Evolutionary conservation across 2,888 invertebrate genomes (phyloP).

Genomic region (Macrophya alboannulata): DNA sequence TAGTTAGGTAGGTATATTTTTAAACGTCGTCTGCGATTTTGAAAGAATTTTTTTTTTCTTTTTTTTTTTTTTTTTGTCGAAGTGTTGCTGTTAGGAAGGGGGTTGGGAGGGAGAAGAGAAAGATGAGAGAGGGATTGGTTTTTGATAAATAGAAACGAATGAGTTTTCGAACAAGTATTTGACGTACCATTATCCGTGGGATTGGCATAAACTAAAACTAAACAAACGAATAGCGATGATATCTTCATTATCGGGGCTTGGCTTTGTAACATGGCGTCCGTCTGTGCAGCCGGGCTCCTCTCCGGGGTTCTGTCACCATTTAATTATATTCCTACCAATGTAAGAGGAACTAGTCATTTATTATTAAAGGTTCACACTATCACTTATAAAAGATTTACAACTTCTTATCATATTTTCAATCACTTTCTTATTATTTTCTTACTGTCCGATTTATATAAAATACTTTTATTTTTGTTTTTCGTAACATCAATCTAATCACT

Average conservation of each 20-base stretch:
- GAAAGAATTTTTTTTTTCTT: background rate
- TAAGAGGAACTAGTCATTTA: constrained; percentile 11
- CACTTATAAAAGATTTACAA: background rate
- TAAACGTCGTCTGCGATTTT: constrained; percentile 36
- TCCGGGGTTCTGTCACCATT: constrained; percentile 50
- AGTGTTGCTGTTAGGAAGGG: background rate
- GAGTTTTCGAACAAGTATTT: background rate
- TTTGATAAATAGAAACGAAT: background rate
- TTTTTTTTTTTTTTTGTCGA: background rate
- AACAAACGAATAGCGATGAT: constrained; percentile 69
- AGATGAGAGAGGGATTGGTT: background rate
- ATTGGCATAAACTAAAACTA: constrained; percentile 68
- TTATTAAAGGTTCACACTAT: background rate
- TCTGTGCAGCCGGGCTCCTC: constrained; percentile 45
- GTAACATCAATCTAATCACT: constrained; percentile 30
- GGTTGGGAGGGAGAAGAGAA: too few relatives aligned
- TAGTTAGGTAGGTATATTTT: constrained; percentile 7
- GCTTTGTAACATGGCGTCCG: constrained; percentile 77
- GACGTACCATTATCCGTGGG: constrained; percentile 69
- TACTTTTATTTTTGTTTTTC: background rate
- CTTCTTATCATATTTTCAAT: background rate
- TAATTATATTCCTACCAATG: background rate
- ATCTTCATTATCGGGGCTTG: constrained; percentile 73
- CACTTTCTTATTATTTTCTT: background rate
- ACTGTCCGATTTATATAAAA: background rate